phyloP scores from a whole-genome alignment of 2,797 vertebrate species.

The Varecia variegata region DNA sequence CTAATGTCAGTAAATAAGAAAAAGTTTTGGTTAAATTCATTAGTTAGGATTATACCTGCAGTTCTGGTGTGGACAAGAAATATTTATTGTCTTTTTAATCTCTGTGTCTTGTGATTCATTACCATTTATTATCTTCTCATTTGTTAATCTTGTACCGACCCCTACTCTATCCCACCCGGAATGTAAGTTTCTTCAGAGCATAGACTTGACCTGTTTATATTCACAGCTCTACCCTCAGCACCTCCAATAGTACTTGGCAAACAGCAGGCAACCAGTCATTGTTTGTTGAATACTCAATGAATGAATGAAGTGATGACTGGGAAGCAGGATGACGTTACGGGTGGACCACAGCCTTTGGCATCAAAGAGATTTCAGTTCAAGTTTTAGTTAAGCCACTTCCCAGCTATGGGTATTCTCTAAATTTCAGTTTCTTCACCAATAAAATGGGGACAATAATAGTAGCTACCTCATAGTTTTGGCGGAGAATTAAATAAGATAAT shows the following conservation, averaged over 20 bases:
- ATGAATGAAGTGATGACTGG: background rate
- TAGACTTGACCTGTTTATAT: background rate
- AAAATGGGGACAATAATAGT: background rate
- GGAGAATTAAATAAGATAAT: background rate
- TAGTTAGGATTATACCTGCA: background rate
- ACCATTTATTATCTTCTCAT: background rate
- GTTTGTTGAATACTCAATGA: background rate
- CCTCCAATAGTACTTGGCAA: background rate
- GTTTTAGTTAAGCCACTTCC: background rate
- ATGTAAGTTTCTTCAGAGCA: background rate
- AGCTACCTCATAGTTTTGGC: background rate
- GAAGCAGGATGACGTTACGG: background rate
- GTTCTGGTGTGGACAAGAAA: background rate
- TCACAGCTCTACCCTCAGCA: background rate
- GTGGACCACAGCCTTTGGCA: background rate
- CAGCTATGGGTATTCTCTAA: background rate
- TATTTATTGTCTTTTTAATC: background rate
- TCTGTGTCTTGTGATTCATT: background rate
- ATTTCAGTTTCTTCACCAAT: background rate
- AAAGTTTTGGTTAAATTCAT: background rate
- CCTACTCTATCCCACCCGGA: background rate
- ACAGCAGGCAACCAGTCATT: background rate
- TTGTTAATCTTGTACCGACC: background rate
- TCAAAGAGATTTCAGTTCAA: background rate
- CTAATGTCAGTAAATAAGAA: slow-evolving; percentile 7